phyloP scores from a whole-genome alignment of 1,140 invertebrate genomes.

The Rhagoletis zephyria region DNA sequence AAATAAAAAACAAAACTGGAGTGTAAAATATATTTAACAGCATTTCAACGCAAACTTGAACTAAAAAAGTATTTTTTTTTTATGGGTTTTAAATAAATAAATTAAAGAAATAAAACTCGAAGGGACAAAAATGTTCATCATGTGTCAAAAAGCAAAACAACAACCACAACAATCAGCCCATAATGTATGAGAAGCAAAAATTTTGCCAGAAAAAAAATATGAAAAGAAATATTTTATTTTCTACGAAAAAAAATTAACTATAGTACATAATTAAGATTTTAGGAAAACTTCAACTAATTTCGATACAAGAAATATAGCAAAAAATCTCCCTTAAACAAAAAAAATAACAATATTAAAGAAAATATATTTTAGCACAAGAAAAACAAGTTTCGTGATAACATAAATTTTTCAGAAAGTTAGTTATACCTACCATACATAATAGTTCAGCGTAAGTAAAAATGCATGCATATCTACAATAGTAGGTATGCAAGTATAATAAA shows the following conservation, averaged over 20 bases:
- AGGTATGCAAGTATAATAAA: not conserved
- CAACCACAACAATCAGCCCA: constrained; percentile 5
- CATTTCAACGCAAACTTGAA: no score
- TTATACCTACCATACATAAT: not conserved
- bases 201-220: not conserved
- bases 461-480: not conserved
- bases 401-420: not conserved
- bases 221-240: not conserved
- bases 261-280: not conserved
- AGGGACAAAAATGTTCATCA: constrained; percentile 36
- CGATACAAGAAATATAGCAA: not conserved
- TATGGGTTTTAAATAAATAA: not conserved
- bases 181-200: not conserved
- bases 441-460: not conserved
- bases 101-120: not conserved
- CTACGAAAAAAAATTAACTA: not conserved
- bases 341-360: not conserved
- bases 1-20: no score
- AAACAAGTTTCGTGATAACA: not conserved
- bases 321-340: not conserved
- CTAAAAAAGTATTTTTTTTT: no score
- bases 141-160: constrained; percentile 54
- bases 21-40: not conserved
- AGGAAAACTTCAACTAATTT: not conserved
- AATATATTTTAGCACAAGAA: constrained; percentile 1